Base-by-base conservation (phyloP, 2,888 invertebrate species). In the Megamerina dolium region DNA sequence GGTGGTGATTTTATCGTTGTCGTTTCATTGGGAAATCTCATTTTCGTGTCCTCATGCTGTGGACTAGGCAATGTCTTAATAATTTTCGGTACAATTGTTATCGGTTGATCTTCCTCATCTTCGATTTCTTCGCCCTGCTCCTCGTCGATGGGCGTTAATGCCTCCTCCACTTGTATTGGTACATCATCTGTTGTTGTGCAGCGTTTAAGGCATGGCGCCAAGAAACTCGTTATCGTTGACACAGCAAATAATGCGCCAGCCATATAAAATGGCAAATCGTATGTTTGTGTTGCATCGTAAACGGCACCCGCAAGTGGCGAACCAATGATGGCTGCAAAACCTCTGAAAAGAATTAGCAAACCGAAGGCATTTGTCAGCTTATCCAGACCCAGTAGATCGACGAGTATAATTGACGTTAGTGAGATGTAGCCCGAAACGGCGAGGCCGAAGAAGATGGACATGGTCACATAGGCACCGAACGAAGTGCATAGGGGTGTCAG, bases 331-430 rank as follows among this genome's bases (percentile, higher is more conserved):
- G 93, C 89, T 5, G 97, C 93, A 29, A 88, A 85, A 37, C 97
- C 99, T 64, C 97, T 84, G 77, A 94, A 93, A 56, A 99, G 74
- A 60, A 96, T 94, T 43, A 99, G 77, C 50, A 97, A 78, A 10
- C 97, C 97, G 73, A 97, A 99, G 35, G 96, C 95, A 70, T 93
- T 97, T 35, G 97, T 97, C 56, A 99, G 75, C 68, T 89, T 89
- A 66, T 96, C 95, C 66, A 99, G 75, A 2, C 97, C 97, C 36
- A 99, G 78, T 27, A 97, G 77, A 71, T 99, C 96, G 56, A 96
- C 95, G 50, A 99, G 78, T 64, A 97, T 94, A 66, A 97, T 96
- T 37, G 97, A 97, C 31, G 97, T 97, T 46, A 99, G 76, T 9
- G 96, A 95, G 63, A 99, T 95, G 75, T 93, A 97, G 49, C 95